Evolutionary conservation across 2,888 invertebrate species (phyloP).

Genomic region (Atherix ibis): DNA sequence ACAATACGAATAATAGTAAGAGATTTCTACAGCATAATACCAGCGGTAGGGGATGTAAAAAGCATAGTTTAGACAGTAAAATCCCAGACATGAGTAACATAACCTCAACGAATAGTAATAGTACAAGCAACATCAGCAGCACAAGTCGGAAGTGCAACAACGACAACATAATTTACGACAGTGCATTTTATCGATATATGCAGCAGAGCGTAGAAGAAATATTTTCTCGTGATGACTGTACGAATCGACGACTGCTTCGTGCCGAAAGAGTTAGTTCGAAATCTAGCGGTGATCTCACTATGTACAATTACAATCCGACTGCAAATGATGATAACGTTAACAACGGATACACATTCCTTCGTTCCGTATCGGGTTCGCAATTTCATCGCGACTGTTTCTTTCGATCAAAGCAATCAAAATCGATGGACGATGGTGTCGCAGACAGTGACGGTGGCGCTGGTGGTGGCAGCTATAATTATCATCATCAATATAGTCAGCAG

Average conservation of each 20-base stretch:
- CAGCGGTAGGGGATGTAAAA: constrained; percentile 19
- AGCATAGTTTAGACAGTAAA: constrained; percentile 29
- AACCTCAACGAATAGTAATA: not conserved
- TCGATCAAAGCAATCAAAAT: constrained; percentile 19
- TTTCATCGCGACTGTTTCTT: constrained; percentile 31
- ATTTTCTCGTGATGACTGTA: constrained; percentile 17
- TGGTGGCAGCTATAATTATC: constrained; percentile 1
- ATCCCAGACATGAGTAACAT: constrained; percentile 15
- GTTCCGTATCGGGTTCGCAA: constrained; percentile 30
- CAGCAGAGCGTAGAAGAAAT: constrained; percentile 27
- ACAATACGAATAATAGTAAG: constrained; percentile 1
- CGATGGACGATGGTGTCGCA: constrained; percentile 13
- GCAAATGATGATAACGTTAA: constrained; percentile 12
- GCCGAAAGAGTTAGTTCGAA: constrained; percentile 27
- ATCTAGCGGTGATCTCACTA: constrained; percentile 30
- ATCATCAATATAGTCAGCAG: too few species aligned
- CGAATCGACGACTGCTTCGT: constrained; percentile 13
- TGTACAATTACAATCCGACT: constrained; percentile 21
- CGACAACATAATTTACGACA: constrained; percentile 29
- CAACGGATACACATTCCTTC: constrained; percentile 18
- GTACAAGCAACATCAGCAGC: not conserved
- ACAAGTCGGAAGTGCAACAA: constrained; percentile 6
- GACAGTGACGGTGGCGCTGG: constrained; percentile 8
- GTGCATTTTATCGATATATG: constrained; percentile 26
- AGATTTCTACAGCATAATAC: constrained; percentile 3